A percentile compares a stretch with the other conserved stretches of the same genome.
Conservation (phyloP, 2,888 invertebrate species). For the Congeria kusceri region DNA sequence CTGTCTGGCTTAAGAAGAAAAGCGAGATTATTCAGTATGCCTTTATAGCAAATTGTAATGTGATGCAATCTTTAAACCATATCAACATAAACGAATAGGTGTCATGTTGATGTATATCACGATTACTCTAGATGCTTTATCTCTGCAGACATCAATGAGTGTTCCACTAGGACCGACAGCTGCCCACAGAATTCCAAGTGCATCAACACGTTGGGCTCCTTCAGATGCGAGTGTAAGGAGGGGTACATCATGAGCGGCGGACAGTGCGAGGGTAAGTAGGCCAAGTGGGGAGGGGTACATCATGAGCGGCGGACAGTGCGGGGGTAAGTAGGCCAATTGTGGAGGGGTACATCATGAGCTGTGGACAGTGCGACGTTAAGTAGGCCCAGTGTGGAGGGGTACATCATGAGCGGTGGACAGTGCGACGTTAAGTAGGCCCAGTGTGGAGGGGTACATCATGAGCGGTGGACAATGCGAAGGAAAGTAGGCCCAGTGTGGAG, state of each 20-base stretch:
- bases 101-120: no score
- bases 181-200: conserved; percentile 73
- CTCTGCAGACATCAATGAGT: conserved; percentile 91
- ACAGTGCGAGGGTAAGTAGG: conserved; percentile 62
- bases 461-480: not conserved
- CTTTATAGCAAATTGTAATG: no score
- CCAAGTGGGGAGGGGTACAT: conserved; percentile 15
- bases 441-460: conserved; percentile 16
- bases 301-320: not conserved
- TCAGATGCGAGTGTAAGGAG: conserved; percentile 95
- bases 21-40: no score
- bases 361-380: no score
- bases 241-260: conserved; percentile 90
- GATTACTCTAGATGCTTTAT: no score
- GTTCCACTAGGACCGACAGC: conserved; percentile 90
- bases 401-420: conserved; percentile 87
- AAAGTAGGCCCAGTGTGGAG: conserved; percentile 81
- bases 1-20: no score
- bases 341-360: not conserved
- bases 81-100: no score
- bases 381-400: conserved; percentile 91
- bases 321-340: not conserved
- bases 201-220: conserved; percentile 85
- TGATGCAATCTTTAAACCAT: no score
- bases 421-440: conserved; percentile 64